Evolutionary conservation across 1,140 invertebrate genomes (phyloP), one percentile per base, ranked within the genome.

Genomic region (Triops cancriformis): DNA sequence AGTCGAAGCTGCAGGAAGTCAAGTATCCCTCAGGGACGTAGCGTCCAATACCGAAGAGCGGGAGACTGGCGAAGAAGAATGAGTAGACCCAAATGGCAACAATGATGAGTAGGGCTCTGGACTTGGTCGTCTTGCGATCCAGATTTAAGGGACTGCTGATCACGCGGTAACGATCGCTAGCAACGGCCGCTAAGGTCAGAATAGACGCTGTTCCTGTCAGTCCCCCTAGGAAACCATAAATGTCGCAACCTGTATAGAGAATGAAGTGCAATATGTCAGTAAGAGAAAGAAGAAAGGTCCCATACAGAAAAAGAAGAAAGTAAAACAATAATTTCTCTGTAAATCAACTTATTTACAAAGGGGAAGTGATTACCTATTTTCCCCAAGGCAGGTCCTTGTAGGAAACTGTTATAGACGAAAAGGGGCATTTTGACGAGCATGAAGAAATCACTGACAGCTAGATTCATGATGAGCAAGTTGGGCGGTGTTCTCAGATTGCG

Each of bases 1-100:
- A 94, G 82, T 94, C 92, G 80, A 92, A 94, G 79, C 91, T 92
- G 84, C 92, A 94, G 80, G 90, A 92, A 7, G 91, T 93, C 73
- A 93, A 84, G 79, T 89, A 92, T 7, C 91, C 91, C 84, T 94
- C 92, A 1, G 92, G 91, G 12, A 92, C 90, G 84, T 93, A 94
- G 6, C 86, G 85, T 5, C 91, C 89, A 14, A 91, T 86, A 7
- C 90, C 90, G 28, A 92, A 86, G 0, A 91, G 86, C 0, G 92
- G 93, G 73, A 92, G 87, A 1, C 87, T 81, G 1, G 91, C 85
- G 81, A 93, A 93, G 18, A 87, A 79, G 1, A 85, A 82, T 0
- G 91, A 89, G 83, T 93, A 93, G n/a, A 89, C 79, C 92, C 93
- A 94, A 45, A 90, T 87, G 26, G 88, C 82, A 0, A 89, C 77